Conservation (phyloP, 2,113 vertebrate species). For the Procapra przewalskii region DNA sequence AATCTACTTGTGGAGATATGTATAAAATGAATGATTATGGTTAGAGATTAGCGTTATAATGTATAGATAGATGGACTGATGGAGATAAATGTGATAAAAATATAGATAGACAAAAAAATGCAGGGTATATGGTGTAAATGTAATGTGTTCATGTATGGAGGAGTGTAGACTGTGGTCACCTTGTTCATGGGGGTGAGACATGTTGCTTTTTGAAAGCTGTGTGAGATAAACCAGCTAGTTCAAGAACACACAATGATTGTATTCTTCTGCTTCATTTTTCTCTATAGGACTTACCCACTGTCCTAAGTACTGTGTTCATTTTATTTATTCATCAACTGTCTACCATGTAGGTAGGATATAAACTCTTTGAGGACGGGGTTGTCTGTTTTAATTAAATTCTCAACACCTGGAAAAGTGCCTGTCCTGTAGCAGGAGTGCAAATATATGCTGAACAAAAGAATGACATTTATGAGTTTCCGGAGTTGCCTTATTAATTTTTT, state of each 20-base stretch:
- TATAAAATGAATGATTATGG: neutral
- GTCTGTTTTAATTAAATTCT: neutral
- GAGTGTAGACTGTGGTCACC: neutral
- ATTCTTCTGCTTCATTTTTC: neutral
- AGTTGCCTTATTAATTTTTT: neutral
- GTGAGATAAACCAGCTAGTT: neutral
- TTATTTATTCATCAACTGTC: neutral
- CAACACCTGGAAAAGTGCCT: neutral
- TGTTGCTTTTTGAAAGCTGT: neutral
- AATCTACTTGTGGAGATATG: neutral
- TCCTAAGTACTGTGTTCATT: neutral
- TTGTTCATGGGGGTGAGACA: neutral
- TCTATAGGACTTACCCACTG: accelerated
- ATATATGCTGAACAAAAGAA: neutral
- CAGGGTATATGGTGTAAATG: neutral
- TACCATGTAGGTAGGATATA: neutral
- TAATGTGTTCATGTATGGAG: neutral
- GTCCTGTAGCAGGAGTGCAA: neutral
- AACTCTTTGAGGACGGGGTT: neutral
- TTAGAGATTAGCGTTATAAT: neutral
- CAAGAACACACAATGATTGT: neutral
- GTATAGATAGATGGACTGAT: neutral
- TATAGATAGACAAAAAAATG: neutral
- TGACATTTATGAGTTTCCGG: neutral
- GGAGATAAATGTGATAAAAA: neutral